Evolutionary conservation across 2,797 vertebrate genomes (phyloP).

Genomic region (Catamblyrhynchus diadema): DNA sequence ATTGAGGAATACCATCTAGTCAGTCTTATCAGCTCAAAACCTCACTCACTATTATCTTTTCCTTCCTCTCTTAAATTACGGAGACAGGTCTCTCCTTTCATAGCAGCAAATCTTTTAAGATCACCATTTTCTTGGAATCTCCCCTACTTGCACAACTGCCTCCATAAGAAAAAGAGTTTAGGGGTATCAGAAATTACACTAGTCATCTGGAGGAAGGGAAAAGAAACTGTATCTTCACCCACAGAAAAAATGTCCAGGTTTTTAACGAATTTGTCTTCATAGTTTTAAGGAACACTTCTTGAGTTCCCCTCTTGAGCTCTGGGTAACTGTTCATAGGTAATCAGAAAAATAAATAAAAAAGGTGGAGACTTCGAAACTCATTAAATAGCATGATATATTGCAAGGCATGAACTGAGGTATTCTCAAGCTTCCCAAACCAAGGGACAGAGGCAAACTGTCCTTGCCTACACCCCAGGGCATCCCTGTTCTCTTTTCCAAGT

Average conservation of each 20-base stretch:
- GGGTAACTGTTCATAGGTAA: background rate
- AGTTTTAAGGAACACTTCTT: background rate
- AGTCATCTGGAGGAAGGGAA: background rate
- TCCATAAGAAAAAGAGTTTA: background rate
- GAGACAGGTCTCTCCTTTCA: background rate
- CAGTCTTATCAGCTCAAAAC: background rate
- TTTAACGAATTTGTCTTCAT: background rate
- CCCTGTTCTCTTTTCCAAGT: background rate
- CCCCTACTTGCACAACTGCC: background rate
- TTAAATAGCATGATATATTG: background rate
- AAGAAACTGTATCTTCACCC: background rate
- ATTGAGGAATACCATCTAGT: background rate
- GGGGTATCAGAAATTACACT: background rate
- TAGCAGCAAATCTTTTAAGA: background rate
- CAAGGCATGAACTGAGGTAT: background rate
- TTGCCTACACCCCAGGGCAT: background rate
- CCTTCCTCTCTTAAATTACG: conserved; percentile 31
- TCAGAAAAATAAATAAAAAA: background rate
- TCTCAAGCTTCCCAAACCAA: background rate
- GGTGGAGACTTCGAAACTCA: background rate
- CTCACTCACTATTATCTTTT: background rate
- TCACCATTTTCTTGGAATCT: background rate
- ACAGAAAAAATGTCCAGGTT: background rate
- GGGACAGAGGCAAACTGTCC: background rate
- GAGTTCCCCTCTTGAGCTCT: background rate